These are phyloP conservation scores for Cephalotes varians DNA, from an alignment of 2,888 invertebrate genomes.

Conservation along the genomic window DNA sequence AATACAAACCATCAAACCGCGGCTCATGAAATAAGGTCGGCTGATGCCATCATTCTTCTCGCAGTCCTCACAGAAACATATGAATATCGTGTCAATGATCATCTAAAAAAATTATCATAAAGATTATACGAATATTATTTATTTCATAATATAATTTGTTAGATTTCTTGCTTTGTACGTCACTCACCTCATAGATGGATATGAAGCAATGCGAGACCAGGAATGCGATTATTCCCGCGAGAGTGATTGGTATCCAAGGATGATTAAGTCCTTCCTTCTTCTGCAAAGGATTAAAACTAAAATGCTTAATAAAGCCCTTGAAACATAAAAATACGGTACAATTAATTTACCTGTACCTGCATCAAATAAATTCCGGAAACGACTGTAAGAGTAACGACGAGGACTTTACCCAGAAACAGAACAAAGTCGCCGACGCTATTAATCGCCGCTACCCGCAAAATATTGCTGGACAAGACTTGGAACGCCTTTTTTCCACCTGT, in stretches of 20 bases:
- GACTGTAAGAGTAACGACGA: constrained; percentile 89
- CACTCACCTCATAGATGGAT: constrained; percentile 90
- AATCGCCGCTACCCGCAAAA: constrained; percentile 89
- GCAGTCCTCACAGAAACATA: constrained; percentile 91
- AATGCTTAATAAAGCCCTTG: not conserved
- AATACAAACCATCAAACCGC: constrained; percentile 87
- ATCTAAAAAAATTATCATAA: constrained; percentile 86
- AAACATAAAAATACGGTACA: not conserved
- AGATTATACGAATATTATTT: not conserved
- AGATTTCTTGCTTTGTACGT: not conserved
- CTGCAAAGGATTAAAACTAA: constrained; percentile 77
- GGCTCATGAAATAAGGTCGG: constrained; percentile 89
- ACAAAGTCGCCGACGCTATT: constrained; percentile 92
- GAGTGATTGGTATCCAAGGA: constrained; percentile 88
- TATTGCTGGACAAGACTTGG: constrained; percentile 88
- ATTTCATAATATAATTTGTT: not conserved
- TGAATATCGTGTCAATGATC: constrained; percentile 90
- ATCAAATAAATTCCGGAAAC: constrained; percentile 88
- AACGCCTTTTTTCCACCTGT: constrained; percentile 89
- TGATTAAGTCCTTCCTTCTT: constrained; percentile 87
- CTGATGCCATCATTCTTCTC: constrained; percentile 89
- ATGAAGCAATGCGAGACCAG: constrained; percentile 91
- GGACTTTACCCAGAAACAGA: constrained; percentile 89
- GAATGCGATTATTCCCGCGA: constrained; percentile 90
- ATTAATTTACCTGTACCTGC: constrained; percentile 84